Conservation (phyloP, 2,113 vertebrate species). For the Ailuropoda melanoleuca region DNA sequence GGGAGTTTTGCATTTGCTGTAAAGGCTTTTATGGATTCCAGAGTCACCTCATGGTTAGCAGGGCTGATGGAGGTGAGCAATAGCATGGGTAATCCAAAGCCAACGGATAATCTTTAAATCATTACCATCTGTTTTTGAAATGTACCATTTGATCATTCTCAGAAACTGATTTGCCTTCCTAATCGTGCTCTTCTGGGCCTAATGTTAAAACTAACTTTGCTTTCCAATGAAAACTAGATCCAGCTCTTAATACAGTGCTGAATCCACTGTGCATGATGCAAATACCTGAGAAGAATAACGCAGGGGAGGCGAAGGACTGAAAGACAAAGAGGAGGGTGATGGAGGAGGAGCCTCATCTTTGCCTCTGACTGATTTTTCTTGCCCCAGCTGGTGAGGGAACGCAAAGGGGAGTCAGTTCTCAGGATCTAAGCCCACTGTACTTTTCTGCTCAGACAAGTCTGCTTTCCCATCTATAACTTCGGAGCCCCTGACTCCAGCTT, state of each 20-base stretch:
- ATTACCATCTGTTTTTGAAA: neutral
- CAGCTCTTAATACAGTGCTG: neutral
- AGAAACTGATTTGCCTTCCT: neutral
- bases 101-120: neutral
- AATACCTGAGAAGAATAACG: neutral
- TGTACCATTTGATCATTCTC: neutral
- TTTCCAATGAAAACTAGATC: conserved; percentile 10
- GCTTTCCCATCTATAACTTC: rapidly evolving
- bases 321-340: neutral
- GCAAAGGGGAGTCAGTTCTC: neutral
- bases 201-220: neutral
- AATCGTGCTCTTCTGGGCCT: neutral
- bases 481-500: neutral
- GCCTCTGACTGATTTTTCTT: neutral
- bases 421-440: neutral
- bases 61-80: neutral
- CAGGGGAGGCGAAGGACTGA: neutral
- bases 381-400: neutral
- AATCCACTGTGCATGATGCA: neutral
- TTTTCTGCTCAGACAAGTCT: neutral
- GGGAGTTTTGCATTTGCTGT: neutral
- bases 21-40: neutral
- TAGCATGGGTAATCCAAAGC: neutral
- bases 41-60: neutral
- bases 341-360: neutral